Conservation (phyloP, 2,888 invertebrate genomes). For the Kuschelorhynchus macadamiae region DNA sequence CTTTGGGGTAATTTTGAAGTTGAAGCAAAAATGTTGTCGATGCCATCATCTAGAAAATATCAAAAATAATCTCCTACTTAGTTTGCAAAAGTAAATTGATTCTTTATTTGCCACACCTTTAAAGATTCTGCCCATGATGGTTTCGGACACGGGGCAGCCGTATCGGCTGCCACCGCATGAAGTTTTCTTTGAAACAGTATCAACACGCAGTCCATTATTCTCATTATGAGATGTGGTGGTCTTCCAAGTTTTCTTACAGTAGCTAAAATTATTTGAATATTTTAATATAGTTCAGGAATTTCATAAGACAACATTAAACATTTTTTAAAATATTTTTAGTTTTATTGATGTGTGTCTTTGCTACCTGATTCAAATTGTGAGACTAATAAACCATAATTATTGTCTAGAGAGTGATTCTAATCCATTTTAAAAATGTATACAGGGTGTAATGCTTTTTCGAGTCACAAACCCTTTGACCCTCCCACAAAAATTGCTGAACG, state of each 20-base stretch:
- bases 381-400: too few species aligned
- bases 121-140: conserved; percentile 97
- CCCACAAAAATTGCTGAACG: too few species aligned
- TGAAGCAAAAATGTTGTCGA: conserved; percentile 92
- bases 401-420: too few species aligned
- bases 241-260: conserved; percentile 94
- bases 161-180: conserved; percentile 86
- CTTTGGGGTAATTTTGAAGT: conserved; percentile 95
- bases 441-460: too few species aligned
- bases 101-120: conserved; percentile 71
- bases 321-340: too few species aligned
- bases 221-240: conserved; percentile 97
- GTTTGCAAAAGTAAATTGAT: not conserved
- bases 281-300: not conserved
- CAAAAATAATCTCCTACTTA: not conserved
- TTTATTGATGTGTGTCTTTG: too few species aligned
- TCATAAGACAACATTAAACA: not conserved
- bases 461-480: too few species aligned
- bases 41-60: conserved; percentile 85
- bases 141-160: conserved; percentile 87
- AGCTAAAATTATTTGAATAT: conserved; percentile 69
- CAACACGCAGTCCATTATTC: conserved; percentile 97
- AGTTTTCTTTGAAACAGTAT: conserved; percentile 92
- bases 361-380: too few species aligned
- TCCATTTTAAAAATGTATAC: too few species aligned